Conservation (phyloP, 2,113 vertebrate genomes). For the Plotosus lineatus region DNA sequence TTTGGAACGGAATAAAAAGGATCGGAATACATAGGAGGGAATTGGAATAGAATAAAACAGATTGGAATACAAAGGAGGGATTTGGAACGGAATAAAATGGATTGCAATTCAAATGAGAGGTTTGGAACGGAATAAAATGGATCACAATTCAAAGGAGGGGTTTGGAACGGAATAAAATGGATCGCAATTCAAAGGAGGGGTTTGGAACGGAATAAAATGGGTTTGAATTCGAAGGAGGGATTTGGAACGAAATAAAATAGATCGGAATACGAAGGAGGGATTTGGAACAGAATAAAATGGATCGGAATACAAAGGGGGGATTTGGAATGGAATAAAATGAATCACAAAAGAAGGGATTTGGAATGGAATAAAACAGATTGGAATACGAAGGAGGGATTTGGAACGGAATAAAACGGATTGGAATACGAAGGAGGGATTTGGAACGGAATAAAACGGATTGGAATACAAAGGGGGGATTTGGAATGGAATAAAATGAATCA, state of each 20-base stretch:
- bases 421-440: too few relatives aligned
- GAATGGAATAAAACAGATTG: neutral
- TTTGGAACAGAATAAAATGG: neutral
- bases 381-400: neutral
- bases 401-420: neutral
- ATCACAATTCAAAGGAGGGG: neutral
- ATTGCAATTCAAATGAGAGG: neutral
- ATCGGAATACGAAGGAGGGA: neutral
- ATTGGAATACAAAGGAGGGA: neutral
- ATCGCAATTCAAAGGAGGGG: neutral
- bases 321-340: neutral
- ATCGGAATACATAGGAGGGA: neutral
- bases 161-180: neutral
- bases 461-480: too few relatives aligned
- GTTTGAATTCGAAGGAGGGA: neutral
- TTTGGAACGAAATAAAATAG: neutral
- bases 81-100: too few relatives aligned
- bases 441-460: neutral
- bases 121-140: neutral
- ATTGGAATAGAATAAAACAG: neutral
- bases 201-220: neutral
- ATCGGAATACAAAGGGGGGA: too few relatives aligned
- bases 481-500: neutral
- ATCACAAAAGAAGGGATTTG: too few relatives aligned
- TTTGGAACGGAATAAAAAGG: neutral